These are phyloP conservation scores for Epinotia demarniana DNA, from an alignment of 2,888 invertebrate species.

Conservation along the genomic window DNA sequence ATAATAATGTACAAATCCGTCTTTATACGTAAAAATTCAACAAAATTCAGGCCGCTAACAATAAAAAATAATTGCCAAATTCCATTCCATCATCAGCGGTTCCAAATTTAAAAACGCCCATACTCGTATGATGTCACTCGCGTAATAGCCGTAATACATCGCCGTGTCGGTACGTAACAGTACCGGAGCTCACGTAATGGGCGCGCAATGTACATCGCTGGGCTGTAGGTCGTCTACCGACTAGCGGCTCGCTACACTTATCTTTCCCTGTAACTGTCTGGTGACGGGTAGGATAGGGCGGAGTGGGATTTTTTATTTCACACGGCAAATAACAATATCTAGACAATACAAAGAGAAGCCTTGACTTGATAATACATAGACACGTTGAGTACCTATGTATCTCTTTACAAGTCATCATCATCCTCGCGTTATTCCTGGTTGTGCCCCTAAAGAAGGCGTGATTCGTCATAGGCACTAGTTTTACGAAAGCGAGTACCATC, in stretches of 20 bases:
- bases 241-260: slow-evolving; percentile 52
- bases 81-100: not conserved
- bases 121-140: slow-evolving; percentile 28
- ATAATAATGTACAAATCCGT: not conserved
- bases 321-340: not conserved
- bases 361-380: no score
- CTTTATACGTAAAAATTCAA: not conserved
- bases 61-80: not conserved
- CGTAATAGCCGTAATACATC: slow-evolving; percentile 30
- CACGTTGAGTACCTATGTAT: no score
- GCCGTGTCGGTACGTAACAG: not conserved
- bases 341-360: no score
- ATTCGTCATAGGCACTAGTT: no score
- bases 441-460: no score
- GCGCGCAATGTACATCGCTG: slow-evolving; percentile 31
- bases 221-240: slow-evolving; percentile 49
- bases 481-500: no score
- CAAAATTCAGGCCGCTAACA: not conserved
- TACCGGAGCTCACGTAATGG: slow-evolving; percentile 9
- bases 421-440: no score
- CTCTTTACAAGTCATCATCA: no score
- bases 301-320: slow-evolving; percentile 39
- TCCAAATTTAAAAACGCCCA: slow-evolving; percentile 2
- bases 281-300: slow-evolving; percentile 35
- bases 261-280: slow-evolving; percentile 51